Evolutionary conservation across 2,797 vertebrate genomes (phyloP).

Genomic region (Ataeniobius toweri): DNA sequence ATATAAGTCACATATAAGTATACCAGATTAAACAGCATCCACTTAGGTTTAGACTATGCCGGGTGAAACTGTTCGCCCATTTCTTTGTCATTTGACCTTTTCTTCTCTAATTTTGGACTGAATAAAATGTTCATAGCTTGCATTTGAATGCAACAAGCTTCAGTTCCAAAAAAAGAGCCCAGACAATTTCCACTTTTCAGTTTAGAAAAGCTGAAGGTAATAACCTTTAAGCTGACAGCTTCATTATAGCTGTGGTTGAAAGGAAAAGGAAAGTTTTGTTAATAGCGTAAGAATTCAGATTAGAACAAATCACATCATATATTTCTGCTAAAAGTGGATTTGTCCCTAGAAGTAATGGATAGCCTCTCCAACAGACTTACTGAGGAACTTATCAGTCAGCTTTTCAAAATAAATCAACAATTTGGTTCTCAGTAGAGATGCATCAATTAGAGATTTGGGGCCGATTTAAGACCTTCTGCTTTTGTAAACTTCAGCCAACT

Average conservation of each 20-base stretch:
- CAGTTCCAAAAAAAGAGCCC: background rate
- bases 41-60: background rate
- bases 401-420: background rate
- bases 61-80: background rate
- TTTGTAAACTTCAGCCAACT: too few species aligned
- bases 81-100: background rate
- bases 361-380: background rate
- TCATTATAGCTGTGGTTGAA: background rate
- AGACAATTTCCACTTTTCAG: background rate
- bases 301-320: background rate
- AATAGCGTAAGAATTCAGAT: background rate
- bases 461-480: too few species aligned
- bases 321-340: background rate
- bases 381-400: background rate
- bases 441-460: background rate
- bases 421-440: background rate
- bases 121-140: conserved; percentile 1
- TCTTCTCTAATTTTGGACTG: background rate
- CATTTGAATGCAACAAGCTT: background rate
- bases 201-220: background rate
- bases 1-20: background rate
- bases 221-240: background rate
- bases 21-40: background rate
- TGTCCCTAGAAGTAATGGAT: background rate
- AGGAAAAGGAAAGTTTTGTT: background rate